Evolutionary conservation across 2,113 vertebrate genomes (phyloP).

Genomic region (Leptosomus discolor): DNA sequence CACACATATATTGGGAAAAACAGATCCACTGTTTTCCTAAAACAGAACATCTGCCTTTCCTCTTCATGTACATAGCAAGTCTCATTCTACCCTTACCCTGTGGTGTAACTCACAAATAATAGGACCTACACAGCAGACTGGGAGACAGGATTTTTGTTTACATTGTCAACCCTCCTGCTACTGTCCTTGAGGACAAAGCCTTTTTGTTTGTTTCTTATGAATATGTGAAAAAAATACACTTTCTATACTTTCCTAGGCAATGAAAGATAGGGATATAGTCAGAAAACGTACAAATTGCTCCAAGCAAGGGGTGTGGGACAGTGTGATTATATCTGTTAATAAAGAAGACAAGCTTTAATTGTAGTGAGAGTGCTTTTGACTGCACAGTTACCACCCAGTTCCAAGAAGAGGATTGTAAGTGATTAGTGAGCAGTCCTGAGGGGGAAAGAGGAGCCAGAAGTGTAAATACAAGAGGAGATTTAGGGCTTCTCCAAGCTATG

Average conservation of each 20-base stretch:
- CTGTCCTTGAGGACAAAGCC: background rate
- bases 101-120: background rate
- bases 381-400: background rate
- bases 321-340: background rate
- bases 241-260: background rate
- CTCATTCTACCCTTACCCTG: background rate
- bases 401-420: background rate
- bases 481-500: conserved; percentile 2
- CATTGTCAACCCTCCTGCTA: background rate
- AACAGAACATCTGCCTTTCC: background rate
- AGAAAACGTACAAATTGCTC: background rate
- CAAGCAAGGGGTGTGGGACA: background rate
- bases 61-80: background rate
- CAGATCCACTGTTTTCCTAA: background rate
- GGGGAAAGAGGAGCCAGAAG: background rate
- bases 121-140: background rate
- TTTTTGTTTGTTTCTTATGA: background rate
- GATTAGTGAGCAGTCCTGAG: background rate
- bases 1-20: background rate
- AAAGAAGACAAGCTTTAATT: background rate
- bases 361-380: background rate
- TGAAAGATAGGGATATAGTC: background rate
- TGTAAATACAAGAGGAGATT: conserved; percentile 8
- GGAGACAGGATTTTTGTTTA: background rate
- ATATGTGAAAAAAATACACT: background rate